These are phyloP conservation scores for Heliconius congener DNA, from an alignment of 1,140 invertebrate species.

Conservation along the genomic window DNA sequence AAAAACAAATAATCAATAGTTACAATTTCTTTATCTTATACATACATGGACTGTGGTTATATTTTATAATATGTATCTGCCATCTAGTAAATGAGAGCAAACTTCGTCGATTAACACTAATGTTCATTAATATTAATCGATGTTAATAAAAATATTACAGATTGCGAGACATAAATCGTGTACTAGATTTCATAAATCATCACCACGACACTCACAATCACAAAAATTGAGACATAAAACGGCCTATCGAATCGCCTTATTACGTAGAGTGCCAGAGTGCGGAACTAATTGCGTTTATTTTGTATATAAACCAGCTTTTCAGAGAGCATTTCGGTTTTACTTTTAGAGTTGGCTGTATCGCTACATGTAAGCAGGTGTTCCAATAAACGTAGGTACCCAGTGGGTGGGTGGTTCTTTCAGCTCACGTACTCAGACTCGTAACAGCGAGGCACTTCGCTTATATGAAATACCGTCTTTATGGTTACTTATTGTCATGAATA, in stretches of 20 bases:
- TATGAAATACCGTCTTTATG: slow-evolving; percentile 68
- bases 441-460: slow-evolving; percentile 60
- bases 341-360: slow-evolving; percentile 50
- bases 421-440: slow-evolving; percentile 64
- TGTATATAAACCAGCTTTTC: slow-evolving; percentile 31
- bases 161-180: background rate
- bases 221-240: slow-evolving; percentile 23
- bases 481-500: slow-evolving; percentile 65
- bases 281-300: slow-evolving; percentile 36
- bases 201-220: background rate
- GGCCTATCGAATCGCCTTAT: slow-evolving; percentile 21
- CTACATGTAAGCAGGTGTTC: slow-evolving; percentile 63
- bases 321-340: slow-evolving; percentile 27
- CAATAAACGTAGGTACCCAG: slow-evolving; percentile 51
- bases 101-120: no score
- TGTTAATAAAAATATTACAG: background rate
- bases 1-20: no score
- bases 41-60: no score
- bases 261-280: slow-evolving; percentile 18
- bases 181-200: background rate
- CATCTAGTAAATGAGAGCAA: no score
- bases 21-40: no score
- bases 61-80: no score
- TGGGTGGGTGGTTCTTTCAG: slow-evolving; percentile 46
- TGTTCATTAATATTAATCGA: no score